Evolutionary conservation across 2,113 vertebrate genomes (phyloP).

Genomic region (Anguilla japonica): DNA sequence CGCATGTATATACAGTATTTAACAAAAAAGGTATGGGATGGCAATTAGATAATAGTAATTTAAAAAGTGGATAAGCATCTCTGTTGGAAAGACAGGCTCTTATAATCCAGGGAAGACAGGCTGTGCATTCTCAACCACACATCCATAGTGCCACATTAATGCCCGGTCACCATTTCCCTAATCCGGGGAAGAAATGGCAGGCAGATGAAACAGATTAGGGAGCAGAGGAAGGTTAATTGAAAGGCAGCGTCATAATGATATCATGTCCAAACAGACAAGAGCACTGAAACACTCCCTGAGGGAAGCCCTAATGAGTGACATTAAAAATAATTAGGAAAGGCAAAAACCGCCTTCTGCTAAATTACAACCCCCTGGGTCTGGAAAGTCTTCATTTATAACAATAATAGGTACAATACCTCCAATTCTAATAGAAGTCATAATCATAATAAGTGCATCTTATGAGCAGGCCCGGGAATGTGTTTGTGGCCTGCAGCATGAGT

Average conservation of each 20-base stretch:
- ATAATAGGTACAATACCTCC: constrained; percentile 23
- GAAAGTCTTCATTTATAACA: constrained; percentile 31
- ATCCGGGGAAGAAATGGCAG: constrained; percentile 46
- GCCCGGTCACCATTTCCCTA: constrained; percentile 40
- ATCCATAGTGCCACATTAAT: constrained; percentile 40
- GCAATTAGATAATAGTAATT: neutral
- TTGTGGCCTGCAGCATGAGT: neutral
- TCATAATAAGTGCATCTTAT: constrained; percentile 8
- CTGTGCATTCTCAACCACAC: neutral
- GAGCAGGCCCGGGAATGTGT: neutral
- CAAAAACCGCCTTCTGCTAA: constrained; percentile 54
- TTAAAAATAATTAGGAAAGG: constrained; percentile 69
- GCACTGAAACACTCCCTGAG: constrained; percentile 40
- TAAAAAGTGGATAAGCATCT: neutral
- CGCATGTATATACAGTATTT: neutral
- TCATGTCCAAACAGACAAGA: constrained; percentile 52
- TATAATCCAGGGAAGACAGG: neutral
- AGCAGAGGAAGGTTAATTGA: constrained; percentile 58
- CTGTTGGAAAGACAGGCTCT: neutral
- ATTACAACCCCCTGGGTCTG: constrained; percentile 40
- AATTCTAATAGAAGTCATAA: neutral
- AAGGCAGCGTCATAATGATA: constrained; percentile 58
- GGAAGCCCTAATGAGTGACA: constrained; percentile 60
- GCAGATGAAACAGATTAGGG: constrained; percentile 46
- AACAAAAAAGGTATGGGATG: neutral